phyloP scores from a whole-genome alignment of 2,888 invertebrate genomes.

The Apeira syringaria region DNA sequence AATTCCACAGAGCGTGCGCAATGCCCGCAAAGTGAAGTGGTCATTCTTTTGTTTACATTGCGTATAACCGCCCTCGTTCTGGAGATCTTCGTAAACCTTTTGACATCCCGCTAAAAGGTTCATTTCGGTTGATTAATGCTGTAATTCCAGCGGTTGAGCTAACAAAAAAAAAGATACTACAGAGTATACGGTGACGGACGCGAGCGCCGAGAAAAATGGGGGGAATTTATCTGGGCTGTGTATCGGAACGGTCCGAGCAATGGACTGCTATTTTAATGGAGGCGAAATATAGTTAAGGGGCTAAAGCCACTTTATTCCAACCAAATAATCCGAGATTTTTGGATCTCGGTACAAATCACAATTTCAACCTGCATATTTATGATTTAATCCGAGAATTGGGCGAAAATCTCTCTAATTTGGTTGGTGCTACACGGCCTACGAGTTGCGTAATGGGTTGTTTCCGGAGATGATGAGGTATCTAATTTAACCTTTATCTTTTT shows the following conservation, averaged over 20 bases:
- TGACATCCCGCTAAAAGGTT: constrained; percentile 79
- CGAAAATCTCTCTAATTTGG: too few relatives aligned
- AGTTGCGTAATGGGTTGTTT: too few relatives aligned
- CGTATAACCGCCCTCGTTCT: constrained; percentile 61
- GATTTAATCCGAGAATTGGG: too few relatives aligned
- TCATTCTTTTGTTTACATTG: constrained; percentile 71
- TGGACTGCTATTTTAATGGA: constrained; percentile 54
- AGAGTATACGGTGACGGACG: constrained; percentile 64
- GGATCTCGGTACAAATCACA: too few relatives aligned
- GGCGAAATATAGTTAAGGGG: constrained; percentile 26
- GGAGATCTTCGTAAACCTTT: constrained; percentile 70
- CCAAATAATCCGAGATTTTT: too few relatives aligned
- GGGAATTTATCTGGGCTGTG: constrained; percentile 64
- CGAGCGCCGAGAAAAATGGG: constrained; percentile 66
- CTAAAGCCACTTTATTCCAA: too few relatives aligned
- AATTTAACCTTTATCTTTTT: too few relatives aligned
- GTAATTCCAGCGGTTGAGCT: constrained; percentile 68
- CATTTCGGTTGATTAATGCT: constrained; percentile 75
- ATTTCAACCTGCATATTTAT: too few relatives aligned
- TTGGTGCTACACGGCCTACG: too few relatives aligned
- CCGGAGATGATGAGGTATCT: too few relatives aligned
- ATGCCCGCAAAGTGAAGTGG: constrained; percentile 46
- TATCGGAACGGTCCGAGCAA: constrained; percentile 48
- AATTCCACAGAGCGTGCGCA: constrained; percentile 38
- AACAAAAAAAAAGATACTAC: constrained; percentile 66